A percentile compares a stretch with the other conserved stretches of the same genome.
These are phyloP conservation scores for Carollia perspicillata DNA, from an alignment of 2,113 vertebrate species.

Conservation along the genomic window DNA sequence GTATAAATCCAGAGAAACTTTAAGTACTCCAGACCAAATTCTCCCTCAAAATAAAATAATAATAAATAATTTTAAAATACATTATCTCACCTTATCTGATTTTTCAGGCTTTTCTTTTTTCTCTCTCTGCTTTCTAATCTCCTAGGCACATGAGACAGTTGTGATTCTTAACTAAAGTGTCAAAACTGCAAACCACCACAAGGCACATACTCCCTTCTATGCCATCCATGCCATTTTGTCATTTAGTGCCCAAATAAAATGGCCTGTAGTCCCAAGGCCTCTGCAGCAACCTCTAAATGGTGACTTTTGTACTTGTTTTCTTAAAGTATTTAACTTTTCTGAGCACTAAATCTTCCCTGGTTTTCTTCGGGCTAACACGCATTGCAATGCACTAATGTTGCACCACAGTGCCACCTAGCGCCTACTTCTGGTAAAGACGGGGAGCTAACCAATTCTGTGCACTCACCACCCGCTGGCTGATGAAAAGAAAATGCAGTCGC, in stretches of 20 bases:
- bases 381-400: conserved; percentile 40
- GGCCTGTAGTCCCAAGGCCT: not conserved
- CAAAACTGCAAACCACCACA: not conserved
- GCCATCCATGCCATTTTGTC: not conserved
- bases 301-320: not conserved
- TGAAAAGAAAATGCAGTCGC: not conserved
- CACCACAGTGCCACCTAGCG: conserved; percentile 83
- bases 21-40: not conserved
- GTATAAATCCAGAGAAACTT: not conserved
- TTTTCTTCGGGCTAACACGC: not conserved
- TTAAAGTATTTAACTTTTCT: not conserved
- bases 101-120: not conserved
- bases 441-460: not conserved
- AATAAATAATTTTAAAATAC: not conserved
- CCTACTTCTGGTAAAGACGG: not conserved
- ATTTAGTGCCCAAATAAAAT: not conserved
- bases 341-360: not conserved
- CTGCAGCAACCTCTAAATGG: not conserved
- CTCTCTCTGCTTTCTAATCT: not conserved
- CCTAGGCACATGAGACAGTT: not conserved
- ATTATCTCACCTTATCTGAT: not conserved
- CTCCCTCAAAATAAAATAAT: conserved; percentile 27
- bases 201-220: not conserved
- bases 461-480: not conserved
- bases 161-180: not conserved